A percentile compares a stretch with the other conserved stretches of the same genome.
These are phyloP conservation scores for Scaptomyza parva DNA, from an alignment of 2,888 invertebrate species.

Conservation along the genomic window DNA sequence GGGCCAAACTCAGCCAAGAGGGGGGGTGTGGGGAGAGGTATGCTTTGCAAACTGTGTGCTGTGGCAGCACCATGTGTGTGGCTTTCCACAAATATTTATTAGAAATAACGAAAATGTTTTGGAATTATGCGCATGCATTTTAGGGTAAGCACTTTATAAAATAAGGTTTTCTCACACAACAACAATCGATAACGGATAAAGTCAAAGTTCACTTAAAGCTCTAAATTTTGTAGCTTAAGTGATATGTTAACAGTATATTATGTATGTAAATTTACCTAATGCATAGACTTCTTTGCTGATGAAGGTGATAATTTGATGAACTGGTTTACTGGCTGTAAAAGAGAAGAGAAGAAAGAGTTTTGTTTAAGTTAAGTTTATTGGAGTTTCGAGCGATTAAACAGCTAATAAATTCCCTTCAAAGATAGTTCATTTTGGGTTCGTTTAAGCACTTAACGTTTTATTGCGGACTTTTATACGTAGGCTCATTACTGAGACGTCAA, in stretches of 20 bases:
- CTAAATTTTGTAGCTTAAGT: background rate
- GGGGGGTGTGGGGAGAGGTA: background rate
- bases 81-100: conserved; percentile 46
- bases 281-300: background rate
- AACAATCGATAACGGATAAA: conserved; percentile 14
- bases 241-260: background rate
- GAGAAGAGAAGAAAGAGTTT: background rate
- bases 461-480: conserved; percentile 22
- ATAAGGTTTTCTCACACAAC: conserved; percentile 24
- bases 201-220: background rate
- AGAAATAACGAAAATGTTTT: conserved; percentile 38
- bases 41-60: background rate
- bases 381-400: background rate
- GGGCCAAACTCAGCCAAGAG: background rate
- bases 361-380: background rate
- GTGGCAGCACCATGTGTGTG: conserved; percentile 7
- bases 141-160: conserved; percentile 26
- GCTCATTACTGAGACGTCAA: conserved; percentile 38
- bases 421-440: too few relatives aligned
- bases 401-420: too few relatives aligned
- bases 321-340: conserved; percentile 37
- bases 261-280: conserved; percentile 34
- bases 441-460: conserved; percentile 5
- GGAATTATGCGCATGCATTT: conserved; percentile 31
- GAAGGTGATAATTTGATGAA: conserved; percentile 11